Percentiles rank a stretch among this genome's conserved stretches.
These are phyloP conservation scores for Chelmon rostratus DNA, from an alignment of 2,797 vertebrate genomes.

Conservation along the genomic window DNA sequence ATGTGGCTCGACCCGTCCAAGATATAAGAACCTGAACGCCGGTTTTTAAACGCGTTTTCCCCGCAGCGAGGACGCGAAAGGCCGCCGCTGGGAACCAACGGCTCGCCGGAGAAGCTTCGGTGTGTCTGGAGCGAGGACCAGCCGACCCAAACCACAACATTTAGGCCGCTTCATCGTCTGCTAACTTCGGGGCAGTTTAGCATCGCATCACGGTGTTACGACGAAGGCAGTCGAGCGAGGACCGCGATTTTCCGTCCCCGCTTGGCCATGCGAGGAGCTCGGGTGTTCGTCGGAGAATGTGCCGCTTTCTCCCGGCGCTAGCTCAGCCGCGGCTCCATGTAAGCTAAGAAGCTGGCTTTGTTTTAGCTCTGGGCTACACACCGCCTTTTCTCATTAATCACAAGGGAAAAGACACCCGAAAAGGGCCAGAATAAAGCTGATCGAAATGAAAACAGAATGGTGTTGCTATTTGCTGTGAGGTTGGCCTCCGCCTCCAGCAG, in stretches of 20 bases:
- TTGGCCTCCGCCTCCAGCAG: constrained; percentile 42
- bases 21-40: not conserved
- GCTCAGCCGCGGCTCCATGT: constrained; percentile 74
- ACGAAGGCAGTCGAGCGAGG: not conserved
- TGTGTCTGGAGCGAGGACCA: constrained; percentile 12
- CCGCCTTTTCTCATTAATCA: not conserved
- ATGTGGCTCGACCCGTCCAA: too few species aligned
- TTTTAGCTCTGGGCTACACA: not conserved
- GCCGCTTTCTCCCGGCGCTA: constrained; percentile 60
- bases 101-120: constrained; percentile 12
- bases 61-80: constrained; percentile 4
- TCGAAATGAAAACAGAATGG: not conserved
- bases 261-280: constrained; percentile 58
- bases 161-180: not conserved
- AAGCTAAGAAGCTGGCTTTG: constrained; percentile 56
- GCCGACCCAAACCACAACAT: not conserved
- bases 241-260: constrained; percentile 41
- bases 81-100: constrained; percentile 31
- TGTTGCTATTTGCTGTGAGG: constrained; percentile 6
- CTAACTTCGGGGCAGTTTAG: not conserved
- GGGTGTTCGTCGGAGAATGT: constrained; percentile 65
- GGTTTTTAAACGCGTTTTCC: not conserved
- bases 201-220: not conserved
- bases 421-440: not conserved
- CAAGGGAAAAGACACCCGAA: accelerated